Conservation (phyloP, 2,888 invertebrate genomes). For the Harpalus rufipes region DNA sequence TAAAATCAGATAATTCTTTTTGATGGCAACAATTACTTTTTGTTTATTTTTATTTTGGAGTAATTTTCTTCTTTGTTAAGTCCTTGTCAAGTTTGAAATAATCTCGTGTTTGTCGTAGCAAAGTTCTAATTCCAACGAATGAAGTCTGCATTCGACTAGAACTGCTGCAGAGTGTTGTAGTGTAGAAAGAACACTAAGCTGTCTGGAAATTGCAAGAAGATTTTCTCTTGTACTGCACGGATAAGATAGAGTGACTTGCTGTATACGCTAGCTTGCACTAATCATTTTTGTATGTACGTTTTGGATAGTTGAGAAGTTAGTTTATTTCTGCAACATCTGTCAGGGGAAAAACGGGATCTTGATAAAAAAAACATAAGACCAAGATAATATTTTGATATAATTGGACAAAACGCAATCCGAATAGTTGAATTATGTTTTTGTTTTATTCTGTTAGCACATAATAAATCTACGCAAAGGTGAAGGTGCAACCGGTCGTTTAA, state of each 20-base stretch:
- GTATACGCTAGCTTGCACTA: neutral
- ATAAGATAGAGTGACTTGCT: neutral
- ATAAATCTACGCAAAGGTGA: conserved; percentile 2
- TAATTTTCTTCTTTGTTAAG: conserved; percentile 37
- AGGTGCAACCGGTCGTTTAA: neutral
- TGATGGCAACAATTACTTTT: too few species aligned
- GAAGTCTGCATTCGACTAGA: conserved; percentile 7
- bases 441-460: neutral
- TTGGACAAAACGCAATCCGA: too few species aligned
- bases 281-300: neutral
- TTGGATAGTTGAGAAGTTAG: neutral
- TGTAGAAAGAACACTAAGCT: conserved; percentile 17
- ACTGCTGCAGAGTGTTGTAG: conserved; percentile 14
- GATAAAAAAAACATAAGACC: too few species aligned
- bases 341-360: too few species aligned
- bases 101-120: conserved; percentile 57
- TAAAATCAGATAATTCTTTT: too few species aligned
- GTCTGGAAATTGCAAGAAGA: conserved; percentile 39
- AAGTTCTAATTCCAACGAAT: conserved; percentile 49
- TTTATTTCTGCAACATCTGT: neutral
- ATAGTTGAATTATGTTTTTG: too few species aligned
- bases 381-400: too few species aligned
- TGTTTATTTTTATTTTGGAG: too few species aligned
- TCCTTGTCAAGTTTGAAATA: conserved; percentile 55
- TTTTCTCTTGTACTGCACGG: neutral